Evolutionary conservation across 1,140 invertebrate species (phyloP), one percentile per base, ranked within the genome.

Genomic region (Macrobrachium rosenbergii): DNA sequence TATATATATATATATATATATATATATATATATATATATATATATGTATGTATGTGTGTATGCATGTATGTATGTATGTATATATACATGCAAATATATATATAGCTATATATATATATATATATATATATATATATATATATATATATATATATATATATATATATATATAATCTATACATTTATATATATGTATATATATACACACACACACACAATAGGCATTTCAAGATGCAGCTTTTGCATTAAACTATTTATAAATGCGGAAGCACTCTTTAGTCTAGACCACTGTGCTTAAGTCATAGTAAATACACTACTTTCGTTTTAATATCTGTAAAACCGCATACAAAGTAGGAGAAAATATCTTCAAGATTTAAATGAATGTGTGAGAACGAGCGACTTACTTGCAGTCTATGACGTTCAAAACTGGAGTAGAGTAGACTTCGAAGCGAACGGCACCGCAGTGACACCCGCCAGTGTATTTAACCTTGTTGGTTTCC

Each of bases 401-500:
- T 90, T 91, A 93, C 93, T 93, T 93, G 92, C 93, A 94, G 23
- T 92, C 90, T 63, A 92, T 91, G 11, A 92, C 92, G 86, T 90
- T 90, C 7, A 93, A 77, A 62, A 90, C 82, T 19, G 89, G 82
- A 6, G 93, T 91, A 11, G 92, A 93, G 58, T 85, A 81, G 8
- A 93, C 92, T 90, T 92, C 91, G 90, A 92, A 94, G 88, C 92
- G 91, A 0, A 94, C 91, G 21, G 91, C 91, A 8, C 93, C 93
- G 91, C 93, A 94, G 89, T 94, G 93, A 89, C 93, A 94, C 2
- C 93, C 91, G 28, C 93, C 93, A 14, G 52, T 89, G 89, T 93
- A 93, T 8, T 28, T 2, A 3, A 88, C 79, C 23, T 79, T 43
- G 45, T 63, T 77, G 21, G n/a, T 62, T 23, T 11, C 28, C 72